Evolutionary conservation across 2,113 vertebrate genomes (phyloP).

Genomic region (Corynorhinus townsendii): DNA sequence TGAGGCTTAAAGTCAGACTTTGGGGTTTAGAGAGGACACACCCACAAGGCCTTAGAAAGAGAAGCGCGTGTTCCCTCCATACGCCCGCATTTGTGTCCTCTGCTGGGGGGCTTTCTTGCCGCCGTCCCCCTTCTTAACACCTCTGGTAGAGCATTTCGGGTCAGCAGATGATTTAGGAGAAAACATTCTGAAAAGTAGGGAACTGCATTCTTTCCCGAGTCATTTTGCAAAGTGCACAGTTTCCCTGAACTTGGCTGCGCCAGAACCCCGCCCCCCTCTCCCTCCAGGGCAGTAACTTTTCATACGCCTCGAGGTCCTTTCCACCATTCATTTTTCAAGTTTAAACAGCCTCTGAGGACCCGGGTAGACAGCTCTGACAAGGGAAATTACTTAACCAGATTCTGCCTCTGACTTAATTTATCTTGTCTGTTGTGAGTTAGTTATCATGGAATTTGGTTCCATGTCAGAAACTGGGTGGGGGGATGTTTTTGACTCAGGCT

Average conservation of each 20-base stretch:
- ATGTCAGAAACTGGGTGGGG: conserved; percentile 51
- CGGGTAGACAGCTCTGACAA: neutral
- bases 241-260: neutral
- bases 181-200: neutral
- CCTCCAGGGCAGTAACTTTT: neutral
- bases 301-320: neutral
- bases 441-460: conserved; percentile 53
- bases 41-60: neutral
- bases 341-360: neutral
- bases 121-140: neutral
- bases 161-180: neutral
- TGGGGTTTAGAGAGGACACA: neutral
- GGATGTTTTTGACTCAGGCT: conserved; percentile 27
- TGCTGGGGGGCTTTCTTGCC: neutral
- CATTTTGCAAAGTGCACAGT: neutral
- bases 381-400: neutral
- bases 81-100: rapidly evolving
- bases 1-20: neutral
- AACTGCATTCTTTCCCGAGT: neutral
- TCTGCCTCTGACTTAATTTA: conserved; percentile 41
- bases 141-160: neutral
- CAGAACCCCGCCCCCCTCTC: neutral
- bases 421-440: conserved; percentile 57
- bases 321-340: neutral
- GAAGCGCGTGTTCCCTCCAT: rapidly evolving